These are phyloP conservation scores for Tortricodes alternella DNA, from an alignment of 2,888 invertebrate genomes.

Conservation along the genomic window DNA sequence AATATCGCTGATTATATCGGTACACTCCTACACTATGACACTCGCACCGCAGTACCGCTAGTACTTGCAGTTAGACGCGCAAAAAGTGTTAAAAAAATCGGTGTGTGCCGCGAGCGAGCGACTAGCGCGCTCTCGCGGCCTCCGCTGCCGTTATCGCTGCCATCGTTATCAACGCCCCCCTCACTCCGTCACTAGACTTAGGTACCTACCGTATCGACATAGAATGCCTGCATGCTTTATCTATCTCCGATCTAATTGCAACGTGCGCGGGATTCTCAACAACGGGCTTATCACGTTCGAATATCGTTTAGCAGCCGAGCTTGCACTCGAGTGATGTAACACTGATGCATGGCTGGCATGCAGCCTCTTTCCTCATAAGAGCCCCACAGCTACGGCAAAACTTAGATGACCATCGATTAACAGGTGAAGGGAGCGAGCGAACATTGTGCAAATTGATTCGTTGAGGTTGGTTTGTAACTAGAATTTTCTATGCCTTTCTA, in stretches of 20 bases:
- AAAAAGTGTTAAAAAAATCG: conserved; percentile 48
- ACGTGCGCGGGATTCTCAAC: conserved; percentile 35
- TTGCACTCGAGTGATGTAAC: conserved; percentile 29
- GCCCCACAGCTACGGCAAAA: background rate
- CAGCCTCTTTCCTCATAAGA: conserved; percentile 13
- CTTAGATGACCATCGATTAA: conserved; percentile 18
- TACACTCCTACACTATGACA: conserved; percentile 35
- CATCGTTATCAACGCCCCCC: conserved; percentile 67
- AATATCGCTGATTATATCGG: conserved; percentile 17
- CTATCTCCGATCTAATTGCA: conserved; percentile 46
- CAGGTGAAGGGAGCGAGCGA: conserved; percentile 7
- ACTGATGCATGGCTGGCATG: conserved; percentile 26
- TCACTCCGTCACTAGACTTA: conserved; percentile 40
- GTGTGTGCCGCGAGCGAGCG: conserved; percentile 40
- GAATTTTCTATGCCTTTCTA: background rate
- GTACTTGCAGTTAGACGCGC: conserved; percentile 47
- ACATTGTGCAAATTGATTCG: conserved; percentile 12
- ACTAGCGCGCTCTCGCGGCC: conserved; percentile 48
- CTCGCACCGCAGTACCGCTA: conserved; percentile 42
- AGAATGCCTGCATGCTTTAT: conserved; percentile 33
- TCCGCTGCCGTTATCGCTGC: conserved; percentile 60
- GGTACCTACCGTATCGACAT: conserved; percentile 17
- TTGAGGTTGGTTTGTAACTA: conserved; percentile 1
- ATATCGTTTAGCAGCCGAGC: conserved; percentile 21
- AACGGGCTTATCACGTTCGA: conserved; percentile 18